Percentiles rank a stretch among this genome's conserved stretches.
Conservation (phyloP, 2,797 vertebrate species). For the Xenentodon cancila region DNA sequence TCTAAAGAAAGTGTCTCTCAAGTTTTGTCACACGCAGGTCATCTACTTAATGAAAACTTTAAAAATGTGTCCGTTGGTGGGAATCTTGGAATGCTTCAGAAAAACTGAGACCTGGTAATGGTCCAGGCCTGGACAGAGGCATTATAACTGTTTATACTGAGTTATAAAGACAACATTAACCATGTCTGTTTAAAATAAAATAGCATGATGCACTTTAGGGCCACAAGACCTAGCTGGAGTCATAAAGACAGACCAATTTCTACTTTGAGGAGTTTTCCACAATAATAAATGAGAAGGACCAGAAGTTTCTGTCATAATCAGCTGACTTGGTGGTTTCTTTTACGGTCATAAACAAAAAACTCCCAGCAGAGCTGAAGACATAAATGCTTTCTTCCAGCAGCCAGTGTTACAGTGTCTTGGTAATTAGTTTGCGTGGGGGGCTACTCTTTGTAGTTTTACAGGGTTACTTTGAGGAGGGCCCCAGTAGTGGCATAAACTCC, state of each 20-base stretch:
- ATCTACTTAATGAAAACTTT: too few relatives aligned
- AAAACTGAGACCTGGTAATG: background rate
- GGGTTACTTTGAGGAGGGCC: conserved; percentile 62
- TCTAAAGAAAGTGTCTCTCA: too few relatives aligned
- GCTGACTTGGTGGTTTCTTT: conserved; percentile 57
- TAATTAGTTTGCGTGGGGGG: conserved; percentile 66
- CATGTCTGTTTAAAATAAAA: conserved; percentile 18
- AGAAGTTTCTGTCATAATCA: conserved; percentile 43
- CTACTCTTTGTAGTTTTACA: conserved; percentile 85
- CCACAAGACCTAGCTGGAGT: conserved; percentile 17
- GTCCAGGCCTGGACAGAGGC: background rate
- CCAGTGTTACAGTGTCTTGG: conserved; percentile 58
- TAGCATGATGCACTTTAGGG: conserved; percentile 14
- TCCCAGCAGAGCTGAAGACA: conserved; percentile 52
- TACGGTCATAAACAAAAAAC: conserved; percentile 62
- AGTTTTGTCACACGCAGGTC: too few relatives aligned
- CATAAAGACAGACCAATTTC: conserved; percentile 36
- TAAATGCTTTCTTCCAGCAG: conserved; percentile 41
- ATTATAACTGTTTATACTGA: background rate
- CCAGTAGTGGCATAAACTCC: conserved; percentile 44
- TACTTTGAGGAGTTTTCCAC: conserved; percentile 38
- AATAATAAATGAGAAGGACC: conserved; percentile 37
- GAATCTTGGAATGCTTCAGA: too few relatives aligned
- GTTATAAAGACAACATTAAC: conserved; percentile 7
- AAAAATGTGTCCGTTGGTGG: too few relatives aligned